Evolutionary conservation across 2,888 invertebrate species (phyloP), one percentile per base, ranked within the genome.

Genomic region (Ganaspis brasiliensis): DNA sequence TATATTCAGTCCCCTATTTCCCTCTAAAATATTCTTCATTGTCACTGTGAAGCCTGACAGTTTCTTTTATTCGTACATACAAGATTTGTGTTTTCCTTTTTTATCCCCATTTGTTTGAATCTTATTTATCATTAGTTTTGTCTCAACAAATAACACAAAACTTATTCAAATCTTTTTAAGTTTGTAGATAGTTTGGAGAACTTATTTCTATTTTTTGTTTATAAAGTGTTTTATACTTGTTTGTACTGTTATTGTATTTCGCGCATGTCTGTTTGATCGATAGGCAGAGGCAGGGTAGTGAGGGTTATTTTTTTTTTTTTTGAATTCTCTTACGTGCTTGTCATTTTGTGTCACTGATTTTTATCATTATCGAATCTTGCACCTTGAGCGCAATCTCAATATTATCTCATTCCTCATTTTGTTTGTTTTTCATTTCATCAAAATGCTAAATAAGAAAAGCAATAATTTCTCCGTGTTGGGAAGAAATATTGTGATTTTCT

Each of bases 251-350:
- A 26, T 45, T 49, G 14, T 26, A 67, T 45, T 67, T 67, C 24
- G 67, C 45, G 67, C 67, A 67, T 67, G 67, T 24, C 67, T 67
- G 67, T 67, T 67, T 67, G 67, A 67, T 67, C 67, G 24, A 67
- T 67, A 49, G 67, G 67, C 67, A 49, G 67, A 67, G 45, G 67
- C 45, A 49, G 67, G 67, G 67, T 67, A 67, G 67, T 67, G 45
- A 67, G 67, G 67, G 26, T 67, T 67, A 24, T 67, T 67, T 67
- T 26, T 14, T 67, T 67, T 26, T 14, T 63, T 63, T 8, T 67
- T 49, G 26, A 67, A 67, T 67, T 45, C 45, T 67, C 45, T 67
- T 67, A 49, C 45, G 45, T 45, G 45, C 45, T 67, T 67, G 45
- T 67, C 67, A 67, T 67, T 67, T n/a, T 67, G 37, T 45, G 24